Evolutionary conservation across 1,140 invertebrate genomes (phyloP), one percentile per base, ranked within the genome.

Genomic region (Subanguina moxae): DNA sequence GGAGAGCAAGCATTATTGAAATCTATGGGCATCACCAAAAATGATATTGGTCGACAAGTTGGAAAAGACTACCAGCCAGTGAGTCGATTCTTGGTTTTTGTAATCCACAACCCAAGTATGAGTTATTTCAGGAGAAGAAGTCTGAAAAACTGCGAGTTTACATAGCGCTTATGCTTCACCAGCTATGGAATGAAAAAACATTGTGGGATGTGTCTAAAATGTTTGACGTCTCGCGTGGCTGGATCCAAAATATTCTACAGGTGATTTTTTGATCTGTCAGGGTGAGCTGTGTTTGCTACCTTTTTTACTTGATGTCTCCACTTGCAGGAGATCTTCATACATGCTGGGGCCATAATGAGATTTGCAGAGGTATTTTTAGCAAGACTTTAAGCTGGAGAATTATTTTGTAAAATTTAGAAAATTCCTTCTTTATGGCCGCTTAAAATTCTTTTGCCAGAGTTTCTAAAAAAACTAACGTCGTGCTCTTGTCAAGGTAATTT

Each of bases 201-300:
- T 45, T 76, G 17, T 66, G 74, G 57, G 62, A 52, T 42, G 66
- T 73, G 1, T 73, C 72, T 17, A 30, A 74, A 28, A 27, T 19
- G 32, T 73, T 73, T 38, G 63, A 64, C 21, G 72, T 73, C 17
- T 30, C 62, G 11, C 75, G 71, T n/a, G 71, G 71, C 25, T 73
- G 71, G 71, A 32, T 73, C 1, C 67, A 73, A 58, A 62, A 52
- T 17, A 30, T 63, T 27, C n/a, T 73, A 46, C 70, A 73, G 57
- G 57, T 57, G 0, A 38, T 25, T 38, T 5, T 38, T 38, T 11
- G 11, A 38, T 38, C 32, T 38, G 32, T 38, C 11, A 5, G 3
- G 11, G 32, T 38, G 3, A 5, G 3, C 11, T 52, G 17, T 7
- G 48, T 52, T 52, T 11, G 43, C n/a, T n/a, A 45, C 48, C 23